Percentiles rank a stretch among this genome's conserved stretches.
phyloP scores from a whole-genome alignment of 2,113 vertebrate genomes.

The Corydoras sp. region DNA sequence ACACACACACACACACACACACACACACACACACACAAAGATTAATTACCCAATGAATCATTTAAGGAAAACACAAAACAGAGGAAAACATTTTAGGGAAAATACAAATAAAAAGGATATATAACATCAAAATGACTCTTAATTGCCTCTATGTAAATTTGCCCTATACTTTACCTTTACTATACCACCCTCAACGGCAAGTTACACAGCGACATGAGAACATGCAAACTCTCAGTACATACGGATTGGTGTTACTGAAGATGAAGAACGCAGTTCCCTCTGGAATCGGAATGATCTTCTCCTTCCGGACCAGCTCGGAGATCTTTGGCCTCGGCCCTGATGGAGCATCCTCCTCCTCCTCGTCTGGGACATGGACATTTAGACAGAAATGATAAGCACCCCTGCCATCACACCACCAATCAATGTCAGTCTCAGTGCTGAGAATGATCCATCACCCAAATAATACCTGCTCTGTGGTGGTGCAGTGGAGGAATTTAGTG shows the following conservation, averaged over 20 bases:
- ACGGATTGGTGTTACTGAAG: slow-evolving; percentile 98
- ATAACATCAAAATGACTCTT: no score
- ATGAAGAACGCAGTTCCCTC: slow-evolving; percentile 98
- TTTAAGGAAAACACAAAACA: no score
- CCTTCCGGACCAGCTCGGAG: slow-evolving; percentile 91
- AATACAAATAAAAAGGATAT: no score
- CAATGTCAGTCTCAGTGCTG: no score
- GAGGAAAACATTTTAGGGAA: no score
- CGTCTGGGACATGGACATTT: not conserved
- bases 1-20: slow-evolving; percentile 29
- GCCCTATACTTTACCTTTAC: no score
- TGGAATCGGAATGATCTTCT: slow-evolving; percentile 93
- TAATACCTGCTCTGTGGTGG: no score
- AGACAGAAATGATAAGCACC: slow-evolving; percentile 1
- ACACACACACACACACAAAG: slow-evolving; percentile 33
- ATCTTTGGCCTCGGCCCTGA: slow-evolving; percentile 89
- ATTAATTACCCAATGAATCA: not conserved
- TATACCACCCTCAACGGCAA: no score
- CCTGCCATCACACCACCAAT: not conserved
- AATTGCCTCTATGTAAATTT: no score
- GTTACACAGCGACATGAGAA: no score
- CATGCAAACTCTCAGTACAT: slow-evolving; percentile 49
- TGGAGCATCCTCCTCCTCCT: slow-evolving; percentile 89
- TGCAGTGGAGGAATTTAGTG: no score
- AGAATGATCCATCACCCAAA: no score